Base-by-base conservation (phyloP, 2,888 invertebrate genomes). In the Spicauda simplicius region DNA sequence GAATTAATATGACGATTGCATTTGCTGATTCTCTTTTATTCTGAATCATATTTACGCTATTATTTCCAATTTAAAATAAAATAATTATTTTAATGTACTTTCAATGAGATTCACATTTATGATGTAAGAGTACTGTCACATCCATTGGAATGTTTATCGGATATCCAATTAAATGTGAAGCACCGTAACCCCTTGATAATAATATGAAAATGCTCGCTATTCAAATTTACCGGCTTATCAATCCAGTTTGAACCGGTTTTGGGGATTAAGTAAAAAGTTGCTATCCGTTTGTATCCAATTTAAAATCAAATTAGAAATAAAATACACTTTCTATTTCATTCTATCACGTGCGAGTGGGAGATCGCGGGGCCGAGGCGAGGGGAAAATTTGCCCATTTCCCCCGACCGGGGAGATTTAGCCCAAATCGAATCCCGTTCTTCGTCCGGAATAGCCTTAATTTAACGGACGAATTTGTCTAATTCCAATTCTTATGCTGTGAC, bases 391-490 rank as follows among this genome's bases (percentile, higher is more conserved):
- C 85, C 85, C 82, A 84, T 88, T 86, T 81, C 82, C 83, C 78
- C 76, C 57, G 57, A 41, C 57, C 57, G 57, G 57, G 83, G 83
- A 88, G 88, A 90, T 91, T 90, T 90, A 83, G 85, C 88, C 87
- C 81, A 89, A 91, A 90, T 91, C 91, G 90, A 91, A 91, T 90
- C 85, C 85, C 82, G 79, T 80, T 83, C 83, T 79, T 79, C 76
- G 81, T 83, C 84, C 83, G 82, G 80, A 89, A 89, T 86, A 82
- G 86, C 87, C 87, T 88, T 91, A 92, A 92, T 92, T 92, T 91
- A 91, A 92, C 90, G 88, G 88, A 85, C 88, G 90, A 91, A 91
- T 91, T 91, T 91, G 90, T 91, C 87, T 91, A 91, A 92, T 92
- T 91, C 91, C 89, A 86, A 91, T 91, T 91, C 90, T 88, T 88